Conservation (phyloP, 92 coral and sea anemone genomes). For the Epizoanthus fatuus region DNA sequence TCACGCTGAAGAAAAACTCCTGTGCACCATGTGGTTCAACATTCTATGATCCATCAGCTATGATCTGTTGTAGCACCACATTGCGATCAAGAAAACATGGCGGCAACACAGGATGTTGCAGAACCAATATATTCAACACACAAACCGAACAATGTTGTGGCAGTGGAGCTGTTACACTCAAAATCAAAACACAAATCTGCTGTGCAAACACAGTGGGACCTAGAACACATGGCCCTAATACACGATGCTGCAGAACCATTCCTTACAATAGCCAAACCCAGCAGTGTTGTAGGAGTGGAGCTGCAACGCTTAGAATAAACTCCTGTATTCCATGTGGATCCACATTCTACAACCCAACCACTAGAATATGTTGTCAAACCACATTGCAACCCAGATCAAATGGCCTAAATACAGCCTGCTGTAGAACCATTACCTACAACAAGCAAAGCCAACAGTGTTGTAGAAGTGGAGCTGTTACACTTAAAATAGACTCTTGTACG, state of each 20-base stretch:
- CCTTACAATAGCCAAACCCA: not conserved
- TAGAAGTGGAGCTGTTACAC: not conserved
- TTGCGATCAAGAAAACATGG: too few relatives aligned
- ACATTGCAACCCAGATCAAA: not conserved
- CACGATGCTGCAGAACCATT: not conserved
- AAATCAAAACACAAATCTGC: too few relatives aligned
- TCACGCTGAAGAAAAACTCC: not conserved
- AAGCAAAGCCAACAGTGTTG: not conserved
- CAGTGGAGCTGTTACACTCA: not conserved
- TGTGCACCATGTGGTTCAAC: not conserved
- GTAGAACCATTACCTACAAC: not conserved
- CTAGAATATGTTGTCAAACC: not conserved
- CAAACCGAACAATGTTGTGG: not conserved
- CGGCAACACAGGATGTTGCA: too few relatives aligned
- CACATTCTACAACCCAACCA: not conserved
- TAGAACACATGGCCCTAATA: not conserved
- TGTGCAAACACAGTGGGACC: not conserved
- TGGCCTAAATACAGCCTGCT: not conserved
- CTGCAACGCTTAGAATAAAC: not conserved
- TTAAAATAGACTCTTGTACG: not conserved
- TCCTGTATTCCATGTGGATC: not conserved
- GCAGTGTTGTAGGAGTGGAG: not conserved
- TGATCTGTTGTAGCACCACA: not conserved
- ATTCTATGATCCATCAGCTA: conserved; percentile 8
- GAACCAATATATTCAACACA: not conserved